Evolutionary conservation across 2,113 vertebrate genomes (phyloP).

Genomic region (Pardalotus punctatus): DNA sequence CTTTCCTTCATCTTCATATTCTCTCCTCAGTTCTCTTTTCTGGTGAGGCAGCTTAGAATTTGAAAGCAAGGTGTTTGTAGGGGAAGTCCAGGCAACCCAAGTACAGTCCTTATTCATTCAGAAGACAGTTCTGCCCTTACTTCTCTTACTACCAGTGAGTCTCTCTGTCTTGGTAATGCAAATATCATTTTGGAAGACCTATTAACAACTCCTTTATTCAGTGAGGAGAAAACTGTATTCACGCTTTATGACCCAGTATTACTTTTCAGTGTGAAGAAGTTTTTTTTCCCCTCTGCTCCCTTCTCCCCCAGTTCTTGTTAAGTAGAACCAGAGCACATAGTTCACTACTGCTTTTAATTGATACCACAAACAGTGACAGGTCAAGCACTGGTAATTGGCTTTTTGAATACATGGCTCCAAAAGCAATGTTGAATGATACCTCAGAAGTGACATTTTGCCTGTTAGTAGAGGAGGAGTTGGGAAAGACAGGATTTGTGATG

Average conservation of each 20-base stretch:
- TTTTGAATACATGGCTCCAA: background rate
- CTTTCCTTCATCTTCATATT: background rate
- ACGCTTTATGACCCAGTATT: background rate
- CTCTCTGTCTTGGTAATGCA: background rate
- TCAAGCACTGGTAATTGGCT: background rate
- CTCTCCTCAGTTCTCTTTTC: background rate
- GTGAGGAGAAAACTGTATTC: background rate
- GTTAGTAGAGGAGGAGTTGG: background rate
- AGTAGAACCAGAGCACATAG: background rate
- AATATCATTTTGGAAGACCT: background rate
- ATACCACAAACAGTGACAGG: background rate
- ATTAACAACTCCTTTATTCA: background rate
- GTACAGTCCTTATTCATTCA: background rate
- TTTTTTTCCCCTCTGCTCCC: background rate
- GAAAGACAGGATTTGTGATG: background rate
- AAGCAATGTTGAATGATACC: background rate
- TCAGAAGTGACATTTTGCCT: background rate
- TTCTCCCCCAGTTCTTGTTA: background rate
- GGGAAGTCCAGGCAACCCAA: background rate
- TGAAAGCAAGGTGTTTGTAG: background rate
- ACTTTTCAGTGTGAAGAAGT: background rate
- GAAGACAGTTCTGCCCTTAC: background rate
- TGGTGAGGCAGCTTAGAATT: background rate
- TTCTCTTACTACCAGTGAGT: background rate
- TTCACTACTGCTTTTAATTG: background rate